Percentiles rank a stretch among this genome's conserved stretches.
phyloP scores from a whole-genome alignment of 1,140 invertebrate species.

The Thaumetopoea pityocampa region DNA sequence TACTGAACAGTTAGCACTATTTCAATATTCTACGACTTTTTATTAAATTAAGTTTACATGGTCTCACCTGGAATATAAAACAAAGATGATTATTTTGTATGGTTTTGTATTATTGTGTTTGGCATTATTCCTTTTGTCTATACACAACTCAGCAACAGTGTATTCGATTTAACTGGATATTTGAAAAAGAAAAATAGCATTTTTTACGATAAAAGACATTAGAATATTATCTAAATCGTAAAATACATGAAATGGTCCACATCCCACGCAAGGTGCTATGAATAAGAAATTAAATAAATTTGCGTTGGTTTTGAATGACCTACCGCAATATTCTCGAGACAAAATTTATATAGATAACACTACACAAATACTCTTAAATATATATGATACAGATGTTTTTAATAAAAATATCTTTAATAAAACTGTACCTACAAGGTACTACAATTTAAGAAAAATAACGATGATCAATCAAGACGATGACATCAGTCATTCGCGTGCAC shows the following conservation, averaged over 20 bases:
- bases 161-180: too few species aligned
- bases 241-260: conserved; percentile 41
- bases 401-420: too few species aligned
- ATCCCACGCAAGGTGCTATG: conserved; percentile 62
- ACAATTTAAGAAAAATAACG: conserved; percentile 17
- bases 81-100: too few species aligned
- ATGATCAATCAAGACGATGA: conserved; percentile 30
- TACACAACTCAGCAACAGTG: too few species aligned
- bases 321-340: conserved; percentile 35
- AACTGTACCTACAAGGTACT: too few species aligned
- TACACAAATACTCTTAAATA: too few species aligned
- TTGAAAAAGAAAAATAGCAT: not conserved
- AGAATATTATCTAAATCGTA: conserved; percentile 9
- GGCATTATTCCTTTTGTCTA: too few species aligned
- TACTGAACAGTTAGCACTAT: conserved; percentile 50
- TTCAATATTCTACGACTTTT: conserved; percentile 34
- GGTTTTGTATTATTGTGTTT: too few species aligned
- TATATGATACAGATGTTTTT: too few species aligned
- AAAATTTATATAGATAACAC: not conserved
- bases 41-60: conserved; percentile 38
- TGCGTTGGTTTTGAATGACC: conserved; percentile 22
- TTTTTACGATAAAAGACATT: not conserved
- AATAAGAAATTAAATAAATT: conserved; percentile 30
- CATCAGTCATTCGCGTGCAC: conserved; percentile 30
- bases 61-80: conserved; percentile 31